Conservation (phyloP, 2,888 invertebrate genomes). For the Caenorhabditis parvicauda region DNA sequence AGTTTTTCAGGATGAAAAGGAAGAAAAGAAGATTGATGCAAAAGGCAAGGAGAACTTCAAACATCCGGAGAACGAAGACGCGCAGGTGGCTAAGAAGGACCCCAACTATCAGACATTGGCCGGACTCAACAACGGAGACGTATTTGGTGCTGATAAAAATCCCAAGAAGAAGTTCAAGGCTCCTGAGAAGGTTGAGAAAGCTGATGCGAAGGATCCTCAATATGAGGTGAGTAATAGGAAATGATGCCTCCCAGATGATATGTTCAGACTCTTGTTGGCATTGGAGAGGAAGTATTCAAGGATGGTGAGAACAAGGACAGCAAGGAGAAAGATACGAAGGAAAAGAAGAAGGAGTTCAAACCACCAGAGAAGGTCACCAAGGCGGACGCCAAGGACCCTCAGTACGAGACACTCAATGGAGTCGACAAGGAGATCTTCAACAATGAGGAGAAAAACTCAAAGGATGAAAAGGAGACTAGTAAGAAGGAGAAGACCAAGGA, state of each 20-base stretch:
- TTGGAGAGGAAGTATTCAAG: slow-evolving; percentile 30
- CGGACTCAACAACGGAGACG: slow-evolving; percentile 14
- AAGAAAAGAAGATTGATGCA: slow-evolving; percentile 13
- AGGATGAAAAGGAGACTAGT: slow-evolving; percentile 10
- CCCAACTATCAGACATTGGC: slow-evolving; percentile 29
- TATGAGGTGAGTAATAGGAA: slow-evolving; percentile 13
- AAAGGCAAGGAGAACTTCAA: slow-evolving; percentile 19
- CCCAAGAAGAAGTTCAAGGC: slow-evolving; percentile 34
- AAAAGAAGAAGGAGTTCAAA: slow-evolving; percentile 36
- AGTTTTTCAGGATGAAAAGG: slow-evolving; percentile 16
- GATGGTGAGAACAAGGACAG: slow-evolving; percentile 11
- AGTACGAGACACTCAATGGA: slow-evolving; percentile 35
- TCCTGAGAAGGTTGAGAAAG: slow-evolving; percentile 27
- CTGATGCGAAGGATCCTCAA: slow-evolving; percentile 34
- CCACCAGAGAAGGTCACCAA: slow-evolving; percentile 27
- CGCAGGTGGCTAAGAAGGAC: slow-evolving; percentile 26
- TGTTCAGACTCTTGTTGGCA: slow-evolving; percentile 20
- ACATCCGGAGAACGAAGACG: slow-evolving; percentile 21
- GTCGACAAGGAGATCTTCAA: slow-evolving; percentile 35
- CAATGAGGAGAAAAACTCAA: slow-evolving; percentile 14
- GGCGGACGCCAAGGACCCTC: slow-evolving; percentile 32
- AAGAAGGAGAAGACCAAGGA: slow-evolving; percentile 9
- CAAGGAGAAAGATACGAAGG: slow-evolving; percentile 10
- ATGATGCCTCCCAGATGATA: not conserved
- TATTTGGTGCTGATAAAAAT: slow-evolving; percentile 29